Base-by-base conservation (phyloP, 2,888 invertebrate species). In the Onchidella celtica region DNA sequence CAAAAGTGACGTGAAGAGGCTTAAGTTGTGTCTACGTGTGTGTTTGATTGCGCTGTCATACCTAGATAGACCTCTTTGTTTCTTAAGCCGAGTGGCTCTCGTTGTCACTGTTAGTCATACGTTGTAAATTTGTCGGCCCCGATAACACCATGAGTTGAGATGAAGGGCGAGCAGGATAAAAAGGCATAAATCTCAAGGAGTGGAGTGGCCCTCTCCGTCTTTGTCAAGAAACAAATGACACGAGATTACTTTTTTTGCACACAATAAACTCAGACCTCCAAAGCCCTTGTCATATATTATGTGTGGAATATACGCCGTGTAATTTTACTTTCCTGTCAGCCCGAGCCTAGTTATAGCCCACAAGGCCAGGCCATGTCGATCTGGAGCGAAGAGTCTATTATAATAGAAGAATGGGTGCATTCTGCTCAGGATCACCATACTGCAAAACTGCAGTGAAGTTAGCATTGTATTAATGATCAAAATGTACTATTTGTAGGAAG, bases 1-100 rank as follows among this genome's bases (percentile, higher is more conserved):
- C 61, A 61, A 61, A n/a, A 14, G 11, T 61, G 61, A 61, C 61
- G 61, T 61, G 61, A n/a, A 61, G 61, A 14, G 61, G 61, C 61
- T 61, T n/a, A 61, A 27, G 61, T 61, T 61, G 61, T 61, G 61
- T 61, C 61, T 61, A 61, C 61, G 61, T 6, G 61, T 61, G 61
- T 61, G 61, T 61, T 61, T 61, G 61, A 61, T 61, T 61, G 61
- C n/a, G 27, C 61, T 61, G 61, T 61, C n/a, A 27, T 24, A 61
- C n/a, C 14, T 61, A 61, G 61, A 61, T 61, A 61, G 61, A n/a
- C 14, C 61, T n/a, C 61, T 61, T 61, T 61, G 61, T 61, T 61
- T 47, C 61, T 6, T 24, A 21, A 21, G n/a, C 61, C 6, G n/a
- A 61, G 61, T 14, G 61, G 61, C 6, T 27, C 61, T 6, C 27